phyloP scores from a whole-genome alignment of 2,888 invertebrate species.

The Sceliomorpha sp. region DNA sequence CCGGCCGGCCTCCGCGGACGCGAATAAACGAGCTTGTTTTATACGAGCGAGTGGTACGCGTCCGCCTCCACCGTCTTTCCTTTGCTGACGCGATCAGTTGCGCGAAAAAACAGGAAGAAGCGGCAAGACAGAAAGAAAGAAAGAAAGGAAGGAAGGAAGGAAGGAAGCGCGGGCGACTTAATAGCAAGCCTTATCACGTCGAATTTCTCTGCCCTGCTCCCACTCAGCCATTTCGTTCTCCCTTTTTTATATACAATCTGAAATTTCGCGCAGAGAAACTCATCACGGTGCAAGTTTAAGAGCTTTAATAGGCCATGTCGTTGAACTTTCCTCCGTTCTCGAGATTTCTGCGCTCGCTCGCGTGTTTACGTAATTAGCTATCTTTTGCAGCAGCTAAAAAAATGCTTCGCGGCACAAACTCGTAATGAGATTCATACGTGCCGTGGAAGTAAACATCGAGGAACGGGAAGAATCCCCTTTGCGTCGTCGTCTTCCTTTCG shows the following conservation, averaged over 20 bases:
- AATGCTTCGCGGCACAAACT: conserved; percentile 38
- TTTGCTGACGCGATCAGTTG: too few relatives aligned
- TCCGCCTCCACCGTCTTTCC: too few relatives aligned
- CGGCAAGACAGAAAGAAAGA: too few relatives aligned
- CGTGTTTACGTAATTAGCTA: conserved; percentile 52
- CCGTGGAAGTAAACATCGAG: conserved; percentile 35
- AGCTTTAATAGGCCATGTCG: conserved; percentile 48
- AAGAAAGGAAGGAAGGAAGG: too few relatives aligned
- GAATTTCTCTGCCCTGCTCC: background rate
- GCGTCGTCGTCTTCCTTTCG: conserved; percentile 36
- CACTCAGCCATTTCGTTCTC: conserved; percentile 2
- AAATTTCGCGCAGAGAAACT: conserved; percentile 24
- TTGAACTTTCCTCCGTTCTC: conserved; percentile 38
- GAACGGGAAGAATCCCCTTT: conserved; percentile 29
- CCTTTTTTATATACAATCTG: conserved; percentile 16
- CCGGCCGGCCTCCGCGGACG: conserved; percentile 3
- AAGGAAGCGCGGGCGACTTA: too few relatives aligned
- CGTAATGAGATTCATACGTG: conserved; percentile 54
- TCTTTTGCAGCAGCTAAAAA: conserved; percentile 42
- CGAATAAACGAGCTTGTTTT: conserved; percentile 20
- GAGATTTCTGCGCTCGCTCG: conserved; percentile 36
- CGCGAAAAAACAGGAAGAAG: too few relatives aligned
- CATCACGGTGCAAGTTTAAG: conserved; percentile 33
- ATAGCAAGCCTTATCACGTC: too few relatives aligned
- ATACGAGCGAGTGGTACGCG: too few relatives aligned